Percentiles rank a stretch among this genome's conserved stretches.
Conservation (phyloP, 2,888 invertebrate species). For the Agrilus cyanescens region DNA sequence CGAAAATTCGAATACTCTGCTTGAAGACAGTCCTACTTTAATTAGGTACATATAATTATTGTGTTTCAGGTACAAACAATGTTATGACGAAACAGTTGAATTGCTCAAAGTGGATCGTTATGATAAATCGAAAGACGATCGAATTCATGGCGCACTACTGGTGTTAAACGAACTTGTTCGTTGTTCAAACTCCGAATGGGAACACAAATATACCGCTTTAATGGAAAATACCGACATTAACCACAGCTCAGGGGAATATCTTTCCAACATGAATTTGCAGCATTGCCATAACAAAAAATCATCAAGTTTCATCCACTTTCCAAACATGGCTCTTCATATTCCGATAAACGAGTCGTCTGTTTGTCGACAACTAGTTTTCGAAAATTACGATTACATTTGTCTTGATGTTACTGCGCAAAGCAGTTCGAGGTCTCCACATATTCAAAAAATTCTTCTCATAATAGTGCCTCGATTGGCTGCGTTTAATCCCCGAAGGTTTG, state of each 20-base stretch:
- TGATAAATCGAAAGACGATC: constrained; percentile 75
- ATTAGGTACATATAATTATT: too few species aligned
- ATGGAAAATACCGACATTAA: constrained; percentile 40
- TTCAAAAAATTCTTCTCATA: constrained; percentile 77
- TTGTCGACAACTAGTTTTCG: constrained; percentile 68
- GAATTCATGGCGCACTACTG: constrained; percentile 83
- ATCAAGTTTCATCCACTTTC: constrained; percentile 30
- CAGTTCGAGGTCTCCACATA: constrained; percentile 54
- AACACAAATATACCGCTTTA: constrained; percentile 62
- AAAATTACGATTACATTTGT: constrained; percentile 74
- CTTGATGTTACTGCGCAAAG: constrained; percentile 69
- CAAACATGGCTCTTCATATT: constrained; percentile 42
- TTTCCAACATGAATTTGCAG: constrained; percentile 25
- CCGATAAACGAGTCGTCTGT: constrained; percentile 76
- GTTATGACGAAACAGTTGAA: constrained; percentile 78
- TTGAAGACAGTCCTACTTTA: too few species aligned
- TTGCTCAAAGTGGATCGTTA: constrained; percentile 65
- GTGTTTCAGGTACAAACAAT: constrained; percentile 60
- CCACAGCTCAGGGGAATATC: constrained; percentile 22
- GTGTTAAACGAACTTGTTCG: constrained; percentile 89
- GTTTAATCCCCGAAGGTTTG: constrained; percentile 76
- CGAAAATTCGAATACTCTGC: too few species aligned
- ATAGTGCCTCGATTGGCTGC: constrained; percentile 87
- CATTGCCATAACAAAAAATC: constrained; percentile 33
- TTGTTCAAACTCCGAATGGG: constrained; percentile 82